phyloP scores from a whole-genome alignment of 2,113 vertebrate genomes.

The Callipepla squamata region DNA sequence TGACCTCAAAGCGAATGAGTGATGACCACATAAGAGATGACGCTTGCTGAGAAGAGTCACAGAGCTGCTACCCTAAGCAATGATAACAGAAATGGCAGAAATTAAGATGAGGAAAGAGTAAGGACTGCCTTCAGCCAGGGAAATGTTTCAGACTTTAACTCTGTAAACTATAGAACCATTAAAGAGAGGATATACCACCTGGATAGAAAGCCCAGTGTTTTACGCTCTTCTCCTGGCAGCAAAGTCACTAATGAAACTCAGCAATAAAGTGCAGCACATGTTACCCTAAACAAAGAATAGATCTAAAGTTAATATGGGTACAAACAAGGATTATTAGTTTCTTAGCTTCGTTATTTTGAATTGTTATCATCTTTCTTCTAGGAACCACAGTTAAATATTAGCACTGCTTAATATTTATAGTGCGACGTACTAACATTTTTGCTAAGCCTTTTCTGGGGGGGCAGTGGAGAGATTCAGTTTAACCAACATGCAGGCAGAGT shows the following conservation, averaged over 20 bases:
- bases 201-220: neutral
- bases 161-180: neutral
- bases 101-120: neutral
- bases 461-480: neutral
- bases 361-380: neutral
- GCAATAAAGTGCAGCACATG: neutral
- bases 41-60: neutral
- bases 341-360: neutral
- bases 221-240: neutral
- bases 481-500: neutral
- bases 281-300: neutral
- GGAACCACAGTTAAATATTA: neutral
- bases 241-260: neutral
- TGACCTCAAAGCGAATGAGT: neutral
- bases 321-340: neutral
- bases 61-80: neutral
- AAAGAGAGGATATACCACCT: neutral
- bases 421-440: neutral
- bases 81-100: neutral
- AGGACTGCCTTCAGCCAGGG: neutral
- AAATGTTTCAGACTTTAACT: neutral
- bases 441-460: neutral
- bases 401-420: neutral
- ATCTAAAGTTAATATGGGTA: neutral
- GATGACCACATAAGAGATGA: neutral